Percentiles rank a stretch among this genome's conserved stretches.
phyloP scores from a whole-genome alignment of 2,797 vertebrate genomes.

The Cossypha heuglini region DNA sequence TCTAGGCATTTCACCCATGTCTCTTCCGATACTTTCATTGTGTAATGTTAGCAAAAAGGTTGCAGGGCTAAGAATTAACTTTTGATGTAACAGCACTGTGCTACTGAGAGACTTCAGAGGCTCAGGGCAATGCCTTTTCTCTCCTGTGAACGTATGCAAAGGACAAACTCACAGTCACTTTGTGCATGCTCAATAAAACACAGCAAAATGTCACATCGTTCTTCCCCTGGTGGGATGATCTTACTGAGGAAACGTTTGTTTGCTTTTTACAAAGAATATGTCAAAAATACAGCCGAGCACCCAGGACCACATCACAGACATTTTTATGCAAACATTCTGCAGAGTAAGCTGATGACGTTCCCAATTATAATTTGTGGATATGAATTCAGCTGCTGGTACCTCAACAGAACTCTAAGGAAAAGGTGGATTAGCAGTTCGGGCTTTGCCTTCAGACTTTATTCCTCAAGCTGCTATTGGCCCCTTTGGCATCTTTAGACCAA shows the following conservation, averaged over 20 bases:
- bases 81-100: slow-evolving; percentile 19
- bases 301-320: background rate
- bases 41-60: background rate
- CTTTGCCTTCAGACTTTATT: background rate
- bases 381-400: background rate
- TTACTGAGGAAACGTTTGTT: background rate
- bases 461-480: background rate
- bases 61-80: slow-evolving; percentile 39
- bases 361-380: background rate
- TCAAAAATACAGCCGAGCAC: background rate
- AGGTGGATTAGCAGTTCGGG: background rate
- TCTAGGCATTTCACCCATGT: background rate
- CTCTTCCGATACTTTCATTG: background rate
- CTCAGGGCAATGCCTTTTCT: slow-evolving; percentile 37
- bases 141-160: slow-evolving; percentile 1
- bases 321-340: background rate
- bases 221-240: background rate
- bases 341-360: background rate
- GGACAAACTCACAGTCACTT: background rate
- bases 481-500: background rate
- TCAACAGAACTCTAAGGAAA: background rate
- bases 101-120: slow-evolving; percentile 25
- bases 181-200: background rate
- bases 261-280: background rate
- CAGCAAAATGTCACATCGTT: background rate